phyloP scores from a whole-genome alignment of 2,888 invertebrate species.

The Pachliopta kotzebuea region DNA sequence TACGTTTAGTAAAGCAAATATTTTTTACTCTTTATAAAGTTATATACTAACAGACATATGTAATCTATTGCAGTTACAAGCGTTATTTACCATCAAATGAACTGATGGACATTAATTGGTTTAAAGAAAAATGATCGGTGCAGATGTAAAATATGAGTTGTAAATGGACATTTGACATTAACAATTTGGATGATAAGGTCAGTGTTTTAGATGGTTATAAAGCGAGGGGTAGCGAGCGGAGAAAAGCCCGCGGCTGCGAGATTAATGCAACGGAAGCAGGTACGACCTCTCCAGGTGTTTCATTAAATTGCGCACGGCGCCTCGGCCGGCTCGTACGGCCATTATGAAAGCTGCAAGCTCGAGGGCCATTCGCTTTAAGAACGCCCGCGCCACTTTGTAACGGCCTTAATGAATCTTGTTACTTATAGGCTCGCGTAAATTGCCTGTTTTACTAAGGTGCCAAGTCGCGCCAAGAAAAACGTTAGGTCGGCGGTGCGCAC shows the following conservation, averaged over 20 bases:
- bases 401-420: slow-evolving; percentile 79
- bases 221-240: slow-evolving; percentile 31
- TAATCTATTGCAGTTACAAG: not conserved
- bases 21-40: too few relatives aligned
- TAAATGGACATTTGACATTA: slow-evolving; percentile 1
- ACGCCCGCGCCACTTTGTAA: slow-evolving; percentile 78
- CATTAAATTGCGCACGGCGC: slow-evolving; percentile 76
- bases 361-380: slow-evolving; percentile 80
- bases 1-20: not conserved
- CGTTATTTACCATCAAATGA: not conserved
- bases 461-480: slow-evolving; percentile 41
- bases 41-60: too few relatives aligned
- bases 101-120: not conserved
- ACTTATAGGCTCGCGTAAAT: slow-evolving; percentile 78
- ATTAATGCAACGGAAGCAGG: slow-evolving; percentile 77
- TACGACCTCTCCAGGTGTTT: slow-evolving; percentile 78
- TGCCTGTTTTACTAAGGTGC: slow-evolving; percentile 69
- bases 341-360: slow-evolving; percentile 78
- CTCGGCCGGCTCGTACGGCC: slow-evolving; percentile 70
- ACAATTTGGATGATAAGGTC: slow-evolving; percentile 28
- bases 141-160: not conserved
- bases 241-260: slow-evolving; percentile 46
- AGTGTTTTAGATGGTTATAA: slow-evolving; percentile 34
- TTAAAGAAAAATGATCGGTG: not conserved
- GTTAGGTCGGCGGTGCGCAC: slow-evolving; percentile 53